Percentiles rank a stretch among this genome's conserved stretches.
Evolutionary conservation across 2,888 invertebrate genomes (phyloP).

Genomic region (Osmoderma eremita): DNA sequence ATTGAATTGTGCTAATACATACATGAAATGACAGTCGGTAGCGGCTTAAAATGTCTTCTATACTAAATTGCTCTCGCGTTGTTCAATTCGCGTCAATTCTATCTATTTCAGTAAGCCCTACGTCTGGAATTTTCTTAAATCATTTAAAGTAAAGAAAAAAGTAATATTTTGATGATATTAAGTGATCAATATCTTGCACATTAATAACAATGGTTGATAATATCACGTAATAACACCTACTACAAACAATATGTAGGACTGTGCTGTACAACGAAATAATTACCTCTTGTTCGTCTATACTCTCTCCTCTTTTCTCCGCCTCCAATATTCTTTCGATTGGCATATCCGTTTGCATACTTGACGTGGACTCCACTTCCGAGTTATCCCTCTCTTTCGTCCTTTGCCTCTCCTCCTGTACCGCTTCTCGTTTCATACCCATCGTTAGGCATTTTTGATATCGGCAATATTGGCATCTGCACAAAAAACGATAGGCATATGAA

Average conservation of each 20-base stretch:
- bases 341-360: constrained; percentile 82
- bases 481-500: not conserved
- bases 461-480: constrained; percentile 89
- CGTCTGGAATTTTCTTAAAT: too few relatives aligned
- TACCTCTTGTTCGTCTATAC: constrained; percentile 71
- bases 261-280: constrained; percentile 16
- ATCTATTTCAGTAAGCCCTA: too few relatives aligned
- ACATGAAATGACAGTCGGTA: too few relatives aligned
- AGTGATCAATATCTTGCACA: not conserved
- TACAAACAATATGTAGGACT: not conserved
- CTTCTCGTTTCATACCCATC: constrained; percentile 98
- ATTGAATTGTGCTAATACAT: too few relatives aligned
- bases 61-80: too few relatives aligned
- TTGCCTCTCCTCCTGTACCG: constrained; percentile 92
- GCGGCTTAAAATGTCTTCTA: too few relatives aligned
- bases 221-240: not conserved
- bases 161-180: too few relatives aligned
- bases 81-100: too few relatives aligned
- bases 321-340: constrained; percentile 93
- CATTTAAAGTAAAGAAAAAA: not conserved
- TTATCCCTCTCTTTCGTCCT: constrained; percentile 77
- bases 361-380: constrained; percentile 84
- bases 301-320: constrained; percentile 83
- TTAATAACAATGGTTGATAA: not conserved
- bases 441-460: constrained; percentile 96